phyloP scores from a whole-genome alignment of 2,797 vertebrate genomes.

The Trichosurus vulpecula region DNA sequence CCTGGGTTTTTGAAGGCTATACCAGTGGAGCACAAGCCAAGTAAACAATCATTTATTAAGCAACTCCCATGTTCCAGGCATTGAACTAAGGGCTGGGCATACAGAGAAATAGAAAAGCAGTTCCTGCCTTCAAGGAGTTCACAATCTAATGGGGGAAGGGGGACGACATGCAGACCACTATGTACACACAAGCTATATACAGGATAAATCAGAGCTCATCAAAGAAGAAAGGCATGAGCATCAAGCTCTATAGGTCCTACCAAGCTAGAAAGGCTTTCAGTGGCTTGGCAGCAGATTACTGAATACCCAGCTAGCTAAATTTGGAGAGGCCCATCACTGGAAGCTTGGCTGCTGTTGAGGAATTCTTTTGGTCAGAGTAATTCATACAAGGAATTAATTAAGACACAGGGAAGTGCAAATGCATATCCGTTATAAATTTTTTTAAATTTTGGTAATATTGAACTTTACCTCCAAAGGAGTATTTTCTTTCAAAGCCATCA shows the following conservation, averaged over 20 bases:
- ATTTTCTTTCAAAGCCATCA: slow-evolving; percentile 3
- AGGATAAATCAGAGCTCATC: not conserved
- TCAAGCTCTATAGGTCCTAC: not conserved
- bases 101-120: not conserved
- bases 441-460: not conserved
- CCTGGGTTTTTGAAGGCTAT: not conserved
- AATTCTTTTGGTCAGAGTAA: not conserved
- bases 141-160: not conserved
- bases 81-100: not conserved
- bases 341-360: not conserved
- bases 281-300: not conserved
- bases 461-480: not conserved
- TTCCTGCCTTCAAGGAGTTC: not conserved
- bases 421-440: not conserved
- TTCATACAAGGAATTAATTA: not conserved
- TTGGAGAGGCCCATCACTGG: not conserved
- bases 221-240: not conserved
- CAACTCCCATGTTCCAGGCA: not conserved
- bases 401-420: not conserved
- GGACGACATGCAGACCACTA: not conserved
- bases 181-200: not conserved
- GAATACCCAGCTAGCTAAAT: not conserved
- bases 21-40: not conserved
- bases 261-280: not conserved
- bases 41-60: not conserved